phyloP scores from a whole-genome alignment of 2,797 vertebrate genomes.

The Poecile montanus region DNA sequence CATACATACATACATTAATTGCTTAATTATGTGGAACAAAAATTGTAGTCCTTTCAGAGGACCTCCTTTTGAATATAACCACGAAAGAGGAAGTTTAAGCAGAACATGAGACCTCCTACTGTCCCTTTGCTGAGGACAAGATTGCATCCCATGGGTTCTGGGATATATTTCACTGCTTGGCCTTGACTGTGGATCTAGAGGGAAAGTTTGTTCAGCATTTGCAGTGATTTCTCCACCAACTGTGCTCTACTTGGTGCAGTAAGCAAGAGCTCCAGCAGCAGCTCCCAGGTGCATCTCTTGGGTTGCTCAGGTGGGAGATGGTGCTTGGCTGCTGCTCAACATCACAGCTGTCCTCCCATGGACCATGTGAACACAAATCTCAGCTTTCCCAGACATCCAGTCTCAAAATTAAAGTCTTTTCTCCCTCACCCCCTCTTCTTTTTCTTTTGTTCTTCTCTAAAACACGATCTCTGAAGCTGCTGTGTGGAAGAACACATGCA shows the following conservation, averaged over 20 bases:
- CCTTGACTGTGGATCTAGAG: not conserved
- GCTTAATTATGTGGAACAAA: not conserved
- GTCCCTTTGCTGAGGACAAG: accelerated
- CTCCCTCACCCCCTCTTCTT: accelerated
- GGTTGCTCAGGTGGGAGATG: not conserved
- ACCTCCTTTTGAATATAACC: not conserved
- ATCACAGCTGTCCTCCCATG: not conserved
- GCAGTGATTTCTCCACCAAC: not conserved
- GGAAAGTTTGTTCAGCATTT: not conserved
- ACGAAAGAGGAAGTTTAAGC: not conserved
- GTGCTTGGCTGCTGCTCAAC: not conserved
- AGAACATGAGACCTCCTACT: not conserved
- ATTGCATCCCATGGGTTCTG: accelerated
- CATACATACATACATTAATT: no score
- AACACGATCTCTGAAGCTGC: not conserved
- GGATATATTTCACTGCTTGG: not conserved
- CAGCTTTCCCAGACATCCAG: not conserved
- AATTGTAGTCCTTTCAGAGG: not conserved
- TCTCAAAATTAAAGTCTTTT: not conserved
- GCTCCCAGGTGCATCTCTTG: not conserved
- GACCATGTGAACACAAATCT: not conserved
- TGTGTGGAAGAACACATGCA: accelerated
- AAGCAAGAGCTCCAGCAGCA: not conserved
- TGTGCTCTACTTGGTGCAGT: not conserved
- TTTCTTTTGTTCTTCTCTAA: not conserved